Percentiles rank a stretch among this genome's conserved stretches.
These are phyloP conservation scores for Lagocephalus sceleratus DNA, from an alignment of 2,797 vertebrate genomes.

Conservation along the genomic window DNA sequence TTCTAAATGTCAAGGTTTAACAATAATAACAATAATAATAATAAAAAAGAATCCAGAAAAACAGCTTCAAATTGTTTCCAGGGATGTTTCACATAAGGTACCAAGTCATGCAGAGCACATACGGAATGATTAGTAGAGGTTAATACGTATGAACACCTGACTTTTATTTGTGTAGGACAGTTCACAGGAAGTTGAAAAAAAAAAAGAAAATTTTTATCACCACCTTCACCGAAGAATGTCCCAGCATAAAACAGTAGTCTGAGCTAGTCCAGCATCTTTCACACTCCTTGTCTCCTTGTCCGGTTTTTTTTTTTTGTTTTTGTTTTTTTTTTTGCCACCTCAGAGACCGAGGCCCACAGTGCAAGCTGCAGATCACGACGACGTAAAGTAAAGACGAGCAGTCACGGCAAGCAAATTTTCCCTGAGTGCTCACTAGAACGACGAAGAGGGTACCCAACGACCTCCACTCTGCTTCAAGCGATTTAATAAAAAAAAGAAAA, in stretches of 20 bases:
- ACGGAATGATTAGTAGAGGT: conserved; percentile 35
- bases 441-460: conserved; percentile 36
- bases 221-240: conserved; percentile 7
- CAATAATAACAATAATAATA: too few relatives aligned
- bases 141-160: conserved; percentile 44
- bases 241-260: conserved; percentile 28
- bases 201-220: conserved; percentile 8
- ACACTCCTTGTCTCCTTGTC: neutral
- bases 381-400: conserved; percentile 25
- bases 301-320: conserved; percentile 9
- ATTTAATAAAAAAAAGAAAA: conserved; percentile 17
- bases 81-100: conserved; percentile 32
- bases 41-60: conserved; percentile 34
- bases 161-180: conserved; percentile 21
- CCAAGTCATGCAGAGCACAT: conserved; percentile 39
- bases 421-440: conserved; percentile 67
- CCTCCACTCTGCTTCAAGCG: conserved; percentile 39
- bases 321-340: conserved; percentile 1
- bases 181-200: conserved; percentile 24
- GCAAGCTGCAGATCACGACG: conserved; percentile 21
- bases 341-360: conserved; percentile 23
- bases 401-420: conserved; percentile 50
- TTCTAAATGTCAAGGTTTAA: conserved; percentile 41
- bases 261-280: conserved; percentile 32
- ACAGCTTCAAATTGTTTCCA: conserved; percentile 52